Evolutionary conservation across 1,140 invertebrate genomes (phyloP).

Genomic region (Aphis craccivora): DNA sequence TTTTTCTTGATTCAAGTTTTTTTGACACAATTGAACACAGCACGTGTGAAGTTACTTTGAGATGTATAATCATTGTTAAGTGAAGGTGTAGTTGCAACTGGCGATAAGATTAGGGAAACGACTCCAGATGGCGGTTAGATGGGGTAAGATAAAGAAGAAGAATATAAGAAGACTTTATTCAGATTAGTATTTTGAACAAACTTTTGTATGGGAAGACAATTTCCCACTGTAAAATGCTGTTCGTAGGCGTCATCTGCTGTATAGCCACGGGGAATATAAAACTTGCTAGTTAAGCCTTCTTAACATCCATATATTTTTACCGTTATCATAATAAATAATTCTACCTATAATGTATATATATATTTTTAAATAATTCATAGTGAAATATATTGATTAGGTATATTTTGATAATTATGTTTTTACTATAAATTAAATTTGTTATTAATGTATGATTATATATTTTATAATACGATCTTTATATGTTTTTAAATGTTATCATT

Average conservation of each 20-base stretch:
- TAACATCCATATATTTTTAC: background rate
- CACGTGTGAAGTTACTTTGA: background rate
- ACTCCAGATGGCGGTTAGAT: constrained; percentile 32
- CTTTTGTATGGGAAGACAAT: constrained; percentile 45
- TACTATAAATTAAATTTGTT: background rate
- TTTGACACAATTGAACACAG: background rate
- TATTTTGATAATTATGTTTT: background rate
- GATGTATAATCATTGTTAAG: background rate
- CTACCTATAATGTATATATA: background rate
- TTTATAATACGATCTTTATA: no score
- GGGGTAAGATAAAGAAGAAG: constrained; percentile 33
- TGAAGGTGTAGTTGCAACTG: background rate
- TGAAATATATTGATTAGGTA: background rate
- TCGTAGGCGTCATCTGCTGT: constrained; percentile 49
- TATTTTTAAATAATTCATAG: background rate
- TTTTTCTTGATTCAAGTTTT: background rate
- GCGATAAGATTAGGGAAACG: background rate
- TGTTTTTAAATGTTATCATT: background rate
- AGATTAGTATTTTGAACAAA: constrained; percentile 57
- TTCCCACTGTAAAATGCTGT: constrained; percentile 36
- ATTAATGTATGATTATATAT: background rate
- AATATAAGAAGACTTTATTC: constrained; percentile 48
- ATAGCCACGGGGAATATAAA: constrained; percentile 18
- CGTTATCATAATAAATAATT: background rate
- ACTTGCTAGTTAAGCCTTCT: background rate